Base-by-base conservation (phyloP, 2,888 invertebrate species). In the Syrphus vitripennis region DNA sequence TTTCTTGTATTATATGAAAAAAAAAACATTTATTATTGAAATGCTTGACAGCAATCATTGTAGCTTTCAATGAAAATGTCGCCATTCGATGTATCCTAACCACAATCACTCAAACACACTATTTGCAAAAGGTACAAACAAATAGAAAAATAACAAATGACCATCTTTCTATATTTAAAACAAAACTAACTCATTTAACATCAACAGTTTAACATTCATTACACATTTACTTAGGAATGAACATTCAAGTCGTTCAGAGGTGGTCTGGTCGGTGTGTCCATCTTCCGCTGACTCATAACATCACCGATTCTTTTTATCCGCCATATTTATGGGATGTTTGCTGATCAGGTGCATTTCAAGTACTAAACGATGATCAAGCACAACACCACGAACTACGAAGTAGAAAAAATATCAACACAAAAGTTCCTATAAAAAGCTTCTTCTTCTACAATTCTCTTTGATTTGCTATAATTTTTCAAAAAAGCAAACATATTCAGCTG, bases 401-500 rank as follows among this genome's bases (percentile, higher is more conserved):
- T 26, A 67, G 50, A 37, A n/a, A n/a, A 29, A 76, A 55, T 29
- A 19, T 14, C 45, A 16, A 71, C 55, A 4, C 37, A 61, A 80
- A 86, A 82, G 86, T 82, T 86, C 86, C 86, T 70, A 86, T 86
- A 86, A 86, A 86, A 67, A 67, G 86, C 86, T 86, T 69, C 78
- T 72, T 67, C 14, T n/a, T 26, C 53, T 67, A 53, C 42, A 48
- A 76, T 34, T 71, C 81, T 84, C 84, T 86, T 77, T 5, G 37
- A 2, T 19, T 29, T 82, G 10, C 86, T 37, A 82, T 84, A 84
- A 81, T 74, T 63, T 55, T 81, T 61, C 50, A 16, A 45, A 14
- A 31, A 6, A 14, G 12, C 16, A 24, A 77, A 67, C 84, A 84
- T 86, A 86, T 86, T 86, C 86, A 86, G 86, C 86, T 19, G 57